phyloP scores from a whole-genome alignment of 1,140 invertebrate genomes.

The Bombus pyrosoma region DNA sequence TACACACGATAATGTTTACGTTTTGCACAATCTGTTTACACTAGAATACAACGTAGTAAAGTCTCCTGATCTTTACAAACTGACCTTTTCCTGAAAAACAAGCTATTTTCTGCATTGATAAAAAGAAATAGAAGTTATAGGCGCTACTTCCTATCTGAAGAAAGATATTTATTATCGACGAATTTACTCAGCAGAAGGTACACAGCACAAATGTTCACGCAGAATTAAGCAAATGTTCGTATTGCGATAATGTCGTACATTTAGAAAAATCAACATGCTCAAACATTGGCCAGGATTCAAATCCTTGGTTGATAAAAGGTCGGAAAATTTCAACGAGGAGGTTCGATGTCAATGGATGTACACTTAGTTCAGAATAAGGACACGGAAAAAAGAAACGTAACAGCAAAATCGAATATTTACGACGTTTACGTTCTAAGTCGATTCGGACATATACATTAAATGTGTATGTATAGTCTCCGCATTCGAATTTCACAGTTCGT shows the following conservation, averaged over 20 bases:
- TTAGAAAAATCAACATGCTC: not conserved
- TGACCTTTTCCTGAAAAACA: not conserved
- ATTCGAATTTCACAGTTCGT: not conserved
- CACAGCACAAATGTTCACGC: fast-evolving
- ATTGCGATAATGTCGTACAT: not conserved
- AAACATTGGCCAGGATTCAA: no score
- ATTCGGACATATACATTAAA: not conserved
- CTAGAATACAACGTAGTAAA: no score
- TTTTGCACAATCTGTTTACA: not conserved
- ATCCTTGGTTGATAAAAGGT: fast-evolving
- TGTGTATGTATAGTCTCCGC: no score
- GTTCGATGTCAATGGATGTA: not conserved
- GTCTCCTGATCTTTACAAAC: not conserved
- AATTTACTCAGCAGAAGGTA: no score
- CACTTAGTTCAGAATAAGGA: not conserved
- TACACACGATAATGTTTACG: not conserved
- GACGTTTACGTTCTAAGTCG: no score
- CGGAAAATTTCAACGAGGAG: not conserved
- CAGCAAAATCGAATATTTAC: not conserved
- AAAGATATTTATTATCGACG: not conserved
- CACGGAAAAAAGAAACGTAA: not conserved
- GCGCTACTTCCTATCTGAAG: not conserved
- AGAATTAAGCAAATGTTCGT: not conserved
- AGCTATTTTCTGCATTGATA: no score
- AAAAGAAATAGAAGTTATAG: no score